Conservation (phyloP, 2,888 invertebrate species). For the Rhagonycha fulva region DNA sequence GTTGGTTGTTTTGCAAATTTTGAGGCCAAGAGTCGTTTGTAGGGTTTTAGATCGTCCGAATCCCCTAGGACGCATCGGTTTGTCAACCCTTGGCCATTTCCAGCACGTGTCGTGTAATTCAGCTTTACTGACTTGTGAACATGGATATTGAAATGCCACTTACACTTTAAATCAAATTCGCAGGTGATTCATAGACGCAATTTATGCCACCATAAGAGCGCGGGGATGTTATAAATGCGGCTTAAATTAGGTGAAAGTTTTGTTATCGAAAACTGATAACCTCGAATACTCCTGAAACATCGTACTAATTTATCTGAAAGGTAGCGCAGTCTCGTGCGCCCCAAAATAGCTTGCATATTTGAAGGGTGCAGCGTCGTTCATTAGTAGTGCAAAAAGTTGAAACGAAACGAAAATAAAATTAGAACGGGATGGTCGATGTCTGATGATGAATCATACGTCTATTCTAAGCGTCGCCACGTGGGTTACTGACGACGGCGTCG, state of each 20-base stretch:
- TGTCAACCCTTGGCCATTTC: conserved; percentile 45
- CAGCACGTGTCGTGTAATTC: conserved; percentile 46
- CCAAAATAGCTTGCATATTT: background rate
- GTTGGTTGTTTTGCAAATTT: conserved; percentile 10
- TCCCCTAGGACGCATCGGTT: conserved; percentile 44
- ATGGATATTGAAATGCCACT: conserved; percentile 53
- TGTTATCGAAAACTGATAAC: conserved; percentile 7
- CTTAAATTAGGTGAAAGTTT: conserved; percentile 14
- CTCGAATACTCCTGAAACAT: background rate
- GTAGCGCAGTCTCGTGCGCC: background rate
- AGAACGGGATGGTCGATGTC: conserved; percentile 18
- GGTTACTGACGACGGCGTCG: conserved; percentile 32
- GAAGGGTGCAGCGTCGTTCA: background rate
- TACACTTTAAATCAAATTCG: conserved; percentile 51
- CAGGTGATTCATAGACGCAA: conserved; percentile 45
- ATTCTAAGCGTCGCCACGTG: conserved; percentile 40
- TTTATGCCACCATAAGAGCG: conserved; percentile 36
- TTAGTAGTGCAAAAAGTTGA: background rate
- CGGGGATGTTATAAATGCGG: conserved; percentile 45
- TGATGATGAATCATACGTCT: conserved; percentile 41
- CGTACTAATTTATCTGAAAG: background rate
- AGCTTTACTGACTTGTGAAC: conserved; percentile 45
- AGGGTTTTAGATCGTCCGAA: conserved; percentile 16
- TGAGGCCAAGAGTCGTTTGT: conserved; percentile 14
- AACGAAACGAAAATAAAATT: conserved; percentile 5